A percentile compares a stretch with the other conserved stretches of the same genome.
Evolutionary conservation across 2,113 vertebrate genomes (phyloP).

Genomic region (Hemichromis elongatus): DNA sequence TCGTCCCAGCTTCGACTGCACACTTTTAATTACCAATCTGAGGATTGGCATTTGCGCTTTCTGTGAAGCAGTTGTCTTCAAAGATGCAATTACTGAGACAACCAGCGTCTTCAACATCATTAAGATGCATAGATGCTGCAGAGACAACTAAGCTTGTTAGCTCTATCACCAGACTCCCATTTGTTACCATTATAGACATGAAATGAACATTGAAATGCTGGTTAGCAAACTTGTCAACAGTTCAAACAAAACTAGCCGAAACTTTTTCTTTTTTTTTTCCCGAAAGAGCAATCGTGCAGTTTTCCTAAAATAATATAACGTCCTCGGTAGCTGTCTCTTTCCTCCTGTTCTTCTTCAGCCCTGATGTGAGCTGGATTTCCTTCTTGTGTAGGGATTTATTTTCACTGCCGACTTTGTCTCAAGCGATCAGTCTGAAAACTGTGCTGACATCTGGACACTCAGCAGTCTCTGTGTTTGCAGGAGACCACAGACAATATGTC

Average conservation of each 20-base stretch:
- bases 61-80: slow-evolving; percentile 36
- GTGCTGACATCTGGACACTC: slow-evolving; percentile 1
- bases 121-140: slow-evolving; percentile 23
- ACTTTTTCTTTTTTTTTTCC: neutral
- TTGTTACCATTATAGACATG: neutral
- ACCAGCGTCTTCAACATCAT: slow-evolving; percentile 30
- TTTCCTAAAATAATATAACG: neutral
- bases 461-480: neutral
- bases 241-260: neutral
- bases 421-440: neutral
- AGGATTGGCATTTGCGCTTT: slow-evolving; percentile 13
- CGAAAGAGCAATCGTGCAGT: neutral
- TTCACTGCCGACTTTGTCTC: neutral
- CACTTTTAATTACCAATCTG: slow-evolving; percentile 51
- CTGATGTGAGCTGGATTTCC: neutral
- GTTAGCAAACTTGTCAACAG: neutral
- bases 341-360: neutral
- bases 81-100: slow-evolving; percentile 52
- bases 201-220: neutral
- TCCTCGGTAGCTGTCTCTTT: neutral
- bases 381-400: neutral
- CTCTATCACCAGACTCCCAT: neutral
- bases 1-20: neutral
- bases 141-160: slow-evolving; percentile 17
- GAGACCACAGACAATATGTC: neutral